These are phyloP conservation scores for Hipposideros larvatus DNA, from an alignment of 2,797 vertebrate genomes.

Conservation along the genomic window DNA sequence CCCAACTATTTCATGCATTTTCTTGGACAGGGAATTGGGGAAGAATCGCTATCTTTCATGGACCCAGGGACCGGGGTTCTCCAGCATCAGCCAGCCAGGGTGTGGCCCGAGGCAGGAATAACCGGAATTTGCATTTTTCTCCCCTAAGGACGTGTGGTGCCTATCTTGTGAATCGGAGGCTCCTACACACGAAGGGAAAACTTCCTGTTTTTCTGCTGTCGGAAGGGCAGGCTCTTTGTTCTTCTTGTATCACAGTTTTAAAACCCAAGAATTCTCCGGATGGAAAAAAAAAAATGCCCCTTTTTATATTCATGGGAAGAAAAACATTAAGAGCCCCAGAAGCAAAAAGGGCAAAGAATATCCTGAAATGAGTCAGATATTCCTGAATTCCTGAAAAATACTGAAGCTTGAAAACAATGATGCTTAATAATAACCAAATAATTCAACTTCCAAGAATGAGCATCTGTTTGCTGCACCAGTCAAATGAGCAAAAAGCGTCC, in stretches of 20 bases:
- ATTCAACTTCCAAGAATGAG: accelerated
- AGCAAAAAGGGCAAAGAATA: not conserved
- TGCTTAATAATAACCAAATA: too few relatives aligned
- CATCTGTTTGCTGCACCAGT: too few relatives aligned
- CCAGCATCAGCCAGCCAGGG: not conserved
- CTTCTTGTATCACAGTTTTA: not conserved
- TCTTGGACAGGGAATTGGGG: not conserved
- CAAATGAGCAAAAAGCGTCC: not conserved
- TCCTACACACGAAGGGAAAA: not conserved
- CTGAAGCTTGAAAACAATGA: not conserved
- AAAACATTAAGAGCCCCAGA: not conserved
- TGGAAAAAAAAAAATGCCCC: not conserved
- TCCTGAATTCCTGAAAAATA: too few relatives aligned
- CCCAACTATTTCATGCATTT: accelerated
- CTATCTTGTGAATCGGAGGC: not conserved
- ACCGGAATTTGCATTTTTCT: accelerated
- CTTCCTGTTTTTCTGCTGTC: not conserved
- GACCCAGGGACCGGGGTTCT: not conserved
- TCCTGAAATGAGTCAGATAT: not conserved
- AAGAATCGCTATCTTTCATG: not conserved
- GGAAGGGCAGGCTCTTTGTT: not conserved
- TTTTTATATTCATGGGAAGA: not conserved
- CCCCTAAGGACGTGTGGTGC: not conserved
- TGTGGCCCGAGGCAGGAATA: not conserved
- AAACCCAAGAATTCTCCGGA: not conserved